These are phyloP conservation scores for Stichopus horrens DNA, from an alignment of 53 echinoderm and acorn worm genomes.

Conservation along the genomic window DNA sequence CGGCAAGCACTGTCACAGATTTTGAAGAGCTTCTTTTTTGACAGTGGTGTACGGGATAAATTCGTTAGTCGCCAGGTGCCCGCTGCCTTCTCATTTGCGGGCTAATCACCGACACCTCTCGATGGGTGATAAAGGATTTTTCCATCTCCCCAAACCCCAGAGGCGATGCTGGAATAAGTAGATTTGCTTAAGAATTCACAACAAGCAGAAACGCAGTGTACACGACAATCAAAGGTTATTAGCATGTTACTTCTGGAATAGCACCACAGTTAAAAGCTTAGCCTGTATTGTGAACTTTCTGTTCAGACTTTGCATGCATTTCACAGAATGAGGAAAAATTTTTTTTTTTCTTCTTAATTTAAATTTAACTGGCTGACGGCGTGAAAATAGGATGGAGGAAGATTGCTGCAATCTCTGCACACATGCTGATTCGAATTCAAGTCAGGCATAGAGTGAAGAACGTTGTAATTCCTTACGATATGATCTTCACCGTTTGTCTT, in stretches of 20 bases:
- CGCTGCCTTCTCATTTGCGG: slow-evolving; percentile 32
- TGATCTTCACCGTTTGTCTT: no score
- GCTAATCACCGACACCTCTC: slow-evolving; percentile 49
- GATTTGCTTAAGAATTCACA: slow-evolving; percentile 38
- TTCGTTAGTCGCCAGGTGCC: slow-evolving; percentile 47
- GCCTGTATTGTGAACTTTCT: neutral
- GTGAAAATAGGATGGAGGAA: no score
- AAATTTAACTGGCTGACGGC: no score
- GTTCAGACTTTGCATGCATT: no score
- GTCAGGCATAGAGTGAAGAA: no score
- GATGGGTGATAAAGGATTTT: slow-evolving; percentile 40
- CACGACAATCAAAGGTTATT: slow-evolving; percentile 38
- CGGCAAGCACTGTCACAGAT: slow-evolving; percentile 29
- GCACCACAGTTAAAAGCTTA: neutral
- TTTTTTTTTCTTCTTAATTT: no score
- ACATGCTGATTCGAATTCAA: no score
- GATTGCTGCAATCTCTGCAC: no score
- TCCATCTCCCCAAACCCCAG: neutral
- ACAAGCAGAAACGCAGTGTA: slow-evolving; percentile 17
- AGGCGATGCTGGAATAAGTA: slow-evolving; percentile 36
- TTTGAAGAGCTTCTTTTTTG: slow-evolving; percentile 30
- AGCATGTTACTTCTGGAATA: slow-evolving; percentile 1
- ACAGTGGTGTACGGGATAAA: slow-evolving; percentile 40
- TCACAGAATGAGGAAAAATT: neutral
- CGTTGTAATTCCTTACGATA: no score